Percentiles rank a stretch among this genome's conserved stretches.
These are phyloP conservation scores for Psophia crepitans DNA, from an alignment of 2,113 vertebrate species.

Conservation along the genomic window DNA sequence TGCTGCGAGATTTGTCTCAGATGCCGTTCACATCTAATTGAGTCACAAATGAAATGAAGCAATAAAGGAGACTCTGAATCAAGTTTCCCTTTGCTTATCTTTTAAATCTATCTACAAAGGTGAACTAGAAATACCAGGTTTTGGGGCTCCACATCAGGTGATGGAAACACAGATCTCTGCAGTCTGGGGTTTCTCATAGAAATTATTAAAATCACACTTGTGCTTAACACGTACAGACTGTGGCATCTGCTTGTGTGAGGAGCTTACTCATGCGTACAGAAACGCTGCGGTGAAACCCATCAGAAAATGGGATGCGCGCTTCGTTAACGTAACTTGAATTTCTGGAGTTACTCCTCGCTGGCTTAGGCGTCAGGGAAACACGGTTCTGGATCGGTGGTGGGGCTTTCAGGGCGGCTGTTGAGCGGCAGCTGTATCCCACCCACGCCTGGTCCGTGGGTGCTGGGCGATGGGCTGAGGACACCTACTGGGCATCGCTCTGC, in stretches of 20 bases:
- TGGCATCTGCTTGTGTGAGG: background rate
- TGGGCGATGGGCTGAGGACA: background rate
- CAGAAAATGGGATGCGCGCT: accelerated
- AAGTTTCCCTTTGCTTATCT: background rate
- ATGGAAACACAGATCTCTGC: background rate
- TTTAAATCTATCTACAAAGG: background rate
- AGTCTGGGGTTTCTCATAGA: background rate
- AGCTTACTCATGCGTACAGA: accelerated
- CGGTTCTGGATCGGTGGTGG: accelerated
- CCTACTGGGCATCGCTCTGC: background rate
- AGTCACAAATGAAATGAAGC: conserved; percentile 25
- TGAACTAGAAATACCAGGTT: background rate
- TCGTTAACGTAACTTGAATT: accelerated
- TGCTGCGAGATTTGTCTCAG: background rate
- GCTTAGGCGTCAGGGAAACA: accelerated
- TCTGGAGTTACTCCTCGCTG: background rate
- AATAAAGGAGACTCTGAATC: conserved; percentile 21
- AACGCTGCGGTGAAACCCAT: accelerated
- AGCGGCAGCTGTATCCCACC: background rate
- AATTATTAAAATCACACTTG: accelerated
- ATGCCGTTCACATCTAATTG: background rate
- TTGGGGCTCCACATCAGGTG: background rate
- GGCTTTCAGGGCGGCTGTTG: background rate
- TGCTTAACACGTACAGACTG: background rate
- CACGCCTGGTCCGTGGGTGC: accelerated